Conservation (phyloP, 2,113 vertebrate species). For the Antigone vipio region DNA sequence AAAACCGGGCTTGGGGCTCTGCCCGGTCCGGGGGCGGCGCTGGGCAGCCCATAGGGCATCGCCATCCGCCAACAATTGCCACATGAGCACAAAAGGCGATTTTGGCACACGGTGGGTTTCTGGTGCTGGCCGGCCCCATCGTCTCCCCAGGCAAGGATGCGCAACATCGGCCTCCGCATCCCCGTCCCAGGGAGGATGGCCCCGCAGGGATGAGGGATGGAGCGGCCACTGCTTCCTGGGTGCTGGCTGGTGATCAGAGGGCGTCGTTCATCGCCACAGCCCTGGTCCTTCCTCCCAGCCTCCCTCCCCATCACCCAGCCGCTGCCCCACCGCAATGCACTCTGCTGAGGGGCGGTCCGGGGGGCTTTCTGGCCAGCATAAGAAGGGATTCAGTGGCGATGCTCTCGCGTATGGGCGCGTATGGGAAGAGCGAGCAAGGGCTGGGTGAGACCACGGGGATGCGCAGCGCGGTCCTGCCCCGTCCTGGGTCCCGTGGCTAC, state of each 20-base stretch:
- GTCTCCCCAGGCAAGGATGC: neutral
- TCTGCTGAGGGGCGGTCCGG: rapidly evolving
- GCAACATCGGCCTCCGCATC: neutral
- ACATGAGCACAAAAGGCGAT: too few species aligned
- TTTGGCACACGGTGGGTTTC: too few species aligned
- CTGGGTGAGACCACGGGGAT: rapidly evolving
- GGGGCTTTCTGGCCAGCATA: rapidly evolving
- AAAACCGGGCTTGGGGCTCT: too few species aligned
- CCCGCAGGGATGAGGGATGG: neutral
- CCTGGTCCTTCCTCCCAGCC: neutral
- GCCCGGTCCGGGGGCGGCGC: neutral
- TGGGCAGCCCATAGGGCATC: neutral
- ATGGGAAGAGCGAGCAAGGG: rapidly evolving
- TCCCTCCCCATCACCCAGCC: neutral
- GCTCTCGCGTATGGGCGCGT: rapidly evolving
- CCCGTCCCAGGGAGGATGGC: neutral
- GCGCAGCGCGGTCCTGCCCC: neutral
- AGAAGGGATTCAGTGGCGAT: rapidly evolving
- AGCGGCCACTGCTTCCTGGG: rapidly evolving
- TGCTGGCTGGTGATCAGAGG: neutral
- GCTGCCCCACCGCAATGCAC: rapidly evolving
- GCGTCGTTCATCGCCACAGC: neutral
- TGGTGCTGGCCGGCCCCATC: neutral
- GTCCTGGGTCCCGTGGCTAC: rapidly evolving
- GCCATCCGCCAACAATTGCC: neutral